Evolutionary conservation across 37 sponge, comb jelly and placozoan species (phyloP), one percentile per base, ranked within the genome.

Genomic region (Cliona cf. orientalis): DNA sequence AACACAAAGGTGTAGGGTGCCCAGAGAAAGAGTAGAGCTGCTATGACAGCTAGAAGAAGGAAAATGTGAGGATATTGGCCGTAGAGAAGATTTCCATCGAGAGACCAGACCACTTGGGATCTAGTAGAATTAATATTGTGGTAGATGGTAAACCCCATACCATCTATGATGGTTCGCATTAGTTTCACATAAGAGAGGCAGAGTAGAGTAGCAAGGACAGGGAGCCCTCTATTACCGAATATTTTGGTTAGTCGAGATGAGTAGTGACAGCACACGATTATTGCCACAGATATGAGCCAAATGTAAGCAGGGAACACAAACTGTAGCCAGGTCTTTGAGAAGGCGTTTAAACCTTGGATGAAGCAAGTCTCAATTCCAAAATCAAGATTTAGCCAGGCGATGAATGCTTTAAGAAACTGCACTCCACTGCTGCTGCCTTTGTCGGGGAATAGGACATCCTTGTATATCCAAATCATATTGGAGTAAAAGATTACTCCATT

Each of bases 311-410:
- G 73, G 34, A 72, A 72, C 32, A 46, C 55, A 46, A 72, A 72
- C 32, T 72, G 73, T 1, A 72, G 73, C 73, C 73, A 72, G 5
- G 73, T 35, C 32, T 72, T 72, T 9, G 31, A 11, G 34, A 49
- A 72, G 19, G 26, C 34, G 34, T 72, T 55, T 35, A 72, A 28
- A 14, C 53, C 73, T 26, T 72, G 6, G 32, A 35, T 49, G 55
- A 72, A 72, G 55, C 73, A 72, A 5, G 55, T 46, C 25, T 72
- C 73, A 12, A 72, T 72, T 25, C 73, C 73, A 44, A 72, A 43
- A 55, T 72, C 73, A 25, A 72, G 6, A 5, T 72, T 72, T 1
- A 44, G 26, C 73, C 73, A 72, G 5, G 73, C 53, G 5, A 72
- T 49, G 55, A 72, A 72, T 0, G 25, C 32, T 22, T 41, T 26